A percentile compares a stretch with the other conserved stretches of the same genome.
Conservation (phyloP, 2,797 vertebrate genomes). For the Peromyscus melanophrys region DNA sequence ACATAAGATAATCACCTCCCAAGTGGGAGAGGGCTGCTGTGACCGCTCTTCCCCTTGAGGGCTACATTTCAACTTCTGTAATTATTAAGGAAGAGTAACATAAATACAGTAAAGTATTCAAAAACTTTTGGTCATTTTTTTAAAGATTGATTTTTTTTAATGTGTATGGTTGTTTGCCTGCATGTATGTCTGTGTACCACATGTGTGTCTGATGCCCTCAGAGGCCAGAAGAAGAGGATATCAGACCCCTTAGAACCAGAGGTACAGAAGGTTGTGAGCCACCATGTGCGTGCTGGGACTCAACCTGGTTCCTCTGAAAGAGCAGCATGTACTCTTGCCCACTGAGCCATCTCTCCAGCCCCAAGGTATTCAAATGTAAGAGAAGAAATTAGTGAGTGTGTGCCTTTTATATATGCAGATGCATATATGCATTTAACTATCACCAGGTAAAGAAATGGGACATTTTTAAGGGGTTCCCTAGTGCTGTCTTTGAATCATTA, state of each 20-base stretch:
- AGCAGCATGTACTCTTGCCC: background rate
- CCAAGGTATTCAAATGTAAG: background rate
- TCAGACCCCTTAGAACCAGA: background rate
- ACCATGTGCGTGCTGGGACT: background rate
- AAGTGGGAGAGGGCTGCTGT: background rate
- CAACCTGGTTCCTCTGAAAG: background rate
- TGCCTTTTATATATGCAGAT: background rate
- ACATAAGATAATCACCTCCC: conserved; percentile 7
- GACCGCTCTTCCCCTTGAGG: background rate
- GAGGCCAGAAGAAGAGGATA: background rate
- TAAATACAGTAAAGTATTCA: background rate
- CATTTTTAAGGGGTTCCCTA: background rate
- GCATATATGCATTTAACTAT: background rate
- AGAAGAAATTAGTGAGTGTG: background rate
- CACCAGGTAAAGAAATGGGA: background rate
- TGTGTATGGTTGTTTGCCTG: background rate
- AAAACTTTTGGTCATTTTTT: background rate
- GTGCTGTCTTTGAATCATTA: background rate
- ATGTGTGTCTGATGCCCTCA: background rate
- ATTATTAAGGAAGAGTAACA: conserved; percentile 29
- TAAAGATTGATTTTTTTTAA: background rate
- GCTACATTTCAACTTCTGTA: background rate
- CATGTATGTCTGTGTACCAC: background rate
- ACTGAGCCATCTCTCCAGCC: background rate
- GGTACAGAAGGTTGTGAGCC: background rate